Base-by-base conservation (phyloP, 2,797 vertebrate genomes). In the Enteromius unitaeniatus region DNA sequence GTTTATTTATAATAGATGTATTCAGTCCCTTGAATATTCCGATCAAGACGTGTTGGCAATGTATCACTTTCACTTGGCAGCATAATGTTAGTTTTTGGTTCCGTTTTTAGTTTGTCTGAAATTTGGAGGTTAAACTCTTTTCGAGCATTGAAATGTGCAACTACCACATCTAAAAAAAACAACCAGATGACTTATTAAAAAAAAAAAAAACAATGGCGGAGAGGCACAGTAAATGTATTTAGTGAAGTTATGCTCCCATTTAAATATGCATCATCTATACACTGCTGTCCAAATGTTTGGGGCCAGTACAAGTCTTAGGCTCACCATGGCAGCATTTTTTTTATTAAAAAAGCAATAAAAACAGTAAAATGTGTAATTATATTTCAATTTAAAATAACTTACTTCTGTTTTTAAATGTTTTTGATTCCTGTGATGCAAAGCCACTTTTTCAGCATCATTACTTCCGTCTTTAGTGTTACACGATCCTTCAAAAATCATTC, bases 1-100 rank as follows among this genome's bases (percentile, higher is more conserved):
- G 84, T 87, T 87, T 85, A 84, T 88, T 87, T 85, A 87, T 87
- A 85, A 85, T 85, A 82, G 58, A 88, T 85, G 83, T 70, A 42
- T 77, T 69, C 14, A 69, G 81, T 84, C 82, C 76, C 85, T 72
- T 45, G 70, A 86, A 85, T 64, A 74, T 72, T 83, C 34, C 17
- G 73, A 86, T 84, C 85, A 82, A 84, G 79, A 81, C 47, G 15
- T 77, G 78, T 55, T 85, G 62, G 15, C 34, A 72, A 86, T 13
- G 53, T 83, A 62, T 81, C 23, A 23, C 55, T 70, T 86, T 69
- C 31, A n/a, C 81, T 81, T 78, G 76, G 73, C 79, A 72, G 77
- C 73, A n/a, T 64, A 1, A 83, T 69, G 28, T 82, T 79, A 34
- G 69, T 86, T 83, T 79, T 75, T 82, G 68, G 68, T 68, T 62